phyloP scores from a whole-genome alignment of 1,140 invertebrate species.

The Heliconius himera region DNA sequence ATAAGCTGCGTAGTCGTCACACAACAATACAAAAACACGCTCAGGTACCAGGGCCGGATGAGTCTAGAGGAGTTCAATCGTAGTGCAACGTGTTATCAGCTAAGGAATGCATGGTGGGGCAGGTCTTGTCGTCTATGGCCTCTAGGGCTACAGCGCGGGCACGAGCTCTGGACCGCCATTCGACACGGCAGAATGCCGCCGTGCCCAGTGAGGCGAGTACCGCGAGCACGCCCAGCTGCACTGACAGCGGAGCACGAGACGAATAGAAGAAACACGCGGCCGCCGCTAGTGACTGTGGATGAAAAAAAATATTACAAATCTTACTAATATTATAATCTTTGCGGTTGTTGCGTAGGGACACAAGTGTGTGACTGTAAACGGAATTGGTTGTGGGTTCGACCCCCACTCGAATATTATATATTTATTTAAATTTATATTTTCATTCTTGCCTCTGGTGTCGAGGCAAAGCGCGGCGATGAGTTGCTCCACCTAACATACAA shows the following conservation, averaged over 20 bases:
- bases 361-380: no score
- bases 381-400: no score
- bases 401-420: no score
- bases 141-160: constrained; percentile 55
- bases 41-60: background rate
- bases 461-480: no score
- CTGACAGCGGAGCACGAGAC: constrained; percentile 86
- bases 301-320: background rate
- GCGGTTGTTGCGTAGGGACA: no score
- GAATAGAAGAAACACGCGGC: constrained; percentile 96
- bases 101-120: constrained; percentile 59
- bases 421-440: no score
- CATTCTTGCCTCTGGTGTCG: no score
- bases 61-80: constrained; percentile 51
- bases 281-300: constrained; percentile 91
- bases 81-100: constrained; percentile 70
- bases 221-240: constrained; percentile 91
- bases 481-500: no score
- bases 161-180: constrained; percentile 82
- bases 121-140: constrained; percentile 58
- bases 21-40: background rate
- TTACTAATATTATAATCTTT: no score
- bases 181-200: constrained; percentile 90
- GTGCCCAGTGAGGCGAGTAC: constrained; percentile 89
- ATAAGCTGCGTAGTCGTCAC: background rate